Base-by-base conservation (phyloP, 2,113 vertebrate genomes). In the Mastomys coucha region DNA sequence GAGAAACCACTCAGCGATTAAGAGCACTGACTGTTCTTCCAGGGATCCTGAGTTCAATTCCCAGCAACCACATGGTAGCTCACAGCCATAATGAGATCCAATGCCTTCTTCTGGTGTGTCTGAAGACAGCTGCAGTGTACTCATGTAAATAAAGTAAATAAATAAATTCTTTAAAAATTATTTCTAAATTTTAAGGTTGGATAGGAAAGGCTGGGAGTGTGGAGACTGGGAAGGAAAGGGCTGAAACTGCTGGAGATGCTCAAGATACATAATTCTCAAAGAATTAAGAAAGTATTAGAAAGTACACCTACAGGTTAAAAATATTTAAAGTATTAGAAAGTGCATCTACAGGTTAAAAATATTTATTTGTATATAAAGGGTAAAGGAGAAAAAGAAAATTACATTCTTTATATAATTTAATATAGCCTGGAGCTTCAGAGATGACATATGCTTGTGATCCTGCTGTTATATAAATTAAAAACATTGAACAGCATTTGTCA, bases 401-500 rank as follows among this genome's bases (percentile, higher is more conserved):
- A 2, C 20, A 75, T 95, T 95, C 65, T 93, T 86, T 89, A 16
- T n/a, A 65, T 51, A 88, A 86, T 85, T 96, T 94, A 89, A 73
- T 94, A 10, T 92, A 93, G 91, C 36, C 42, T 93, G 53, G 70
- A 94, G 73, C 72, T 75, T 95, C 84, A 91, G 77, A 91, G 53
- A 84, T 53, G 82, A 42, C 11, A 72, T 89, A 75, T 91, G 58
- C 36, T 77, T 95, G 1, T 93, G 77, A 92, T 85, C 94, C 72
- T 91, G 53, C 69, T 94, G 36, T 93, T 95, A 72, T 49, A 93
- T 91, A 93, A 96, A 94, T 97, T 95, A 94, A 94, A 89, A 96
- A 95, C n/a, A 88, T 93, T 69, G 5, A 69, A 70, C 22, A 60
- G 26, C n/a, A 80, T 96, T 97, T 97, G 91, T 97, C 97, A 97